Base-by-base conservation (phyloP, 2,113 vertebrate species). In the Monarcha castaneiventris region DNA sequence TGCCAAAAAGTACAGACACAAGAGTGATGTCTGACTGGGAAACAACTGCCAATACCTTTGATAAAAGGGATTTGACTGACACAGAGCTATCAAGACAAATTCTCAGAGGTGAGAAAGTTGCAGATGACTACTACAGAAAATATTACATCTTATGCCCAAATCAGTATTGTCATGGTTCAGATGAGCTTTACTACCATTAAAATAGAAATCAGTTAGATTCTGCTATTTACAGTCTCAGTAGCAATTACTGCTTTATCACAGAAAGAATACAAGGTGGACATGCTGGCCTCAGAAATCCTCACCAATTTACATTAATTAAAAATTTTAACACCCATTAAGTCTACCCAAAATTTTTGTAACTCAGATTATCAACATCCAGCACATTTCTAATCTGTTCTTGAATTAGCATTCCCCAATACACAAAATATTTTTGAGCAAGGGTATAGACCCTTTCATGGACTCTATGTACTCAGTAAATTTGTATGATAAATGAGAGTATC, bases 91-190 rank as follows among this genome's bases (percentile, higher is more conserved):
- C 35, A 82, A 49, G 10, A 61, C 29, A 84, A 77, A 56, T 85
- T 84, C 59, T 82, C 37, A 91, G 56, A 80, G 17, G 17, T 21
- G 61, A 79, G n/a, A 87, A 82, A 87, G 25, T 68, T 6, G 23
- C 37, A 54, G 37, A 69, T 49, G 33, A 95, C 44, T 37, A 37
- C 10, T 10, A 37, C 37, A 37, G 23, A 69, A 90, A 92, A 89
- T 75, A 94, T 63, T 88, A 92, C 26, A 88, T 55, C 56, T 91
- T 93, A 64, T 71, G 41, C 39, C n/a, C 56, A 96, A 61, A 91
- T 75, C 52, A 75, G 21, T 94, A 89, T 30, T 33, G 8, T 46
- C 73, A 76, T 59, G 41, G 51, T 56, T 88, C 63, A 72, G 68
- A 74, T 23, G 12, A 92, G n/a, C 46, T 95, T 91, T 87, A 93